Percentiles rank a stretch among this genome's conserved stretches.
phyloP scores from a whole-genome alignment of 2,888 invertebrate genomes.

The Agrochola litura region DNA sequence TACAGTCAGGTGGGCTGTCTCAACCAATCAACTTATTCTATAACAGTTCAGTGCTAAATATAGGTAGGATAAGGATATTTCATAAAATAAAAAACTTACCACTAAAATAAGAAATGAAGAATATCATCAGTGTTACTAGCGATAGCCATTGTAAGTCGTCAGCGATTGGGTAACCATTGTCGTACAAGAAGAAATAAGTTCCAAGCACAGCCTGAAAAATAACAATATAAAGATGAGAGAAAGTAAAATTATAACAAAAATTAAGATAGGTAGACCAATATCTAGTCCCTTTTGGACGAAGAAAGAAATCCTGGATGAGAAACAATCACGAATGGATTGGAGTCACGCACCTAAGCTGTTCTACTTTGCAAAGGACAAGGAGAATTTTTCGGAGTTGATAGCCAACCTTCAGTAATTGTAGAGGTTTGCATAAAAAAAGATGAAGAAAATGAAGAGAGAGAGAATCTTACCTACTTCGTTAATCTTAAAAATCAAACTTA shows the following conservation, averaged over 20 bases:
- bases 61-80: neutral
- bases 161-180: conserved; percentile 53
- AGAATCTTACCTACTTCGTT: neutral
- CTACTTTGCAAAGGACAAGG: neutral
- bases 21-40: neutral
- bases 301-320: neutral
- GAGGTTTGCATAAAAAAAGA: neutral
- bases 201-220: conserved; percentile 71
- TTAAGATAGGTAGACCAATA: neutral
- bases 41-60: neutral
- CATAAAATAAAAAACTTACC: neutral
- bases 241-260: neutral
- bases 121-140: conserved; percentile 69
- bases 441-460: neutral
- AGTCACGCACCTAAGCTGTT: neutral
- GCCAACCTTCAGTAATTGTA: neutral
- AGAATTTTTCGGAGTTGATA: neutral
- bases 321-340: neutral
- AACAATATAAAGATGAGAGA: neutral
- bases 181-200: conserved; percentile 72
- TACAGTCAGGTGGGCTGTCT: neutral
- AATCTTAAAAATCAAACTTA: neutral
- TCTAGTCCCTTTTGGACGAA: neutral
- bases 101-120: conserved; percentile 60
- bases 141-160: conserved; percentile 73